Conservation (phyloP, 2,888 invertebrate species). For the Allophyes oxyacanthae region DNA sequence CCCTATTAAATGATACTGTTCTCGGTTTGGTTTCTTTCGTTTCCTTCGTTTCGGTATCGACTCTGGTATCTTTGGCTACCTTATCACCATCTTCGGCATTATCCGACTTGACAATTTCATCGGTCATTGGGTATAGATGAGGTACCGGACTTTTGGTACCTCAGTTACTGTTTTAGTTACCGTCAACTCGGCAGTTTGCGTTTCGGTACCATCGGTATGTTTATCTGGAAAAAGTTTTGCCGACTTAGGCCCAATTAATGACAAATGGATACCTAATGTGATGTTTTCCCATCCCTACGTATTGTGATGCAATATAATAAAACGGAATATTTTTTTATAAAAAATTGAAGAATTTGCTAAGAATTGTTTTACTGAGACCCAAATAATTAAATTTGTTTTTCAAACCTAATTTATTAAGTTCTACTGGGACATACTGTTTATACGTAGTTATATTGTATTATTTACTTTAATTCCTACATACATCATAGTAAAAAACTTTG, state of each 20-base stretch:
- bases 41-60: slow-evolving; percentile 80
- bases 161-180: slow-evolving; percentile 65
- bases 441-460: no score
- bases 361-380: no score
- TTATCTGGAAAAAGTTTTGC: slow-evolving; percentile 78
- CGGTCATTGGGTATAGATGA: slow-evolving; percentile 81
- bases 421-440: no score
- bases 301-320: not conserved
- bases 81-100: slow-evolving; percentile 82
- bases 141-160: slow-evolving; percentile 81
- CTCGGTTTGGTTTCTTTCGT: slow-evolving; percentile 86
- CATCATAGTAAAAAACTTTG: no score
- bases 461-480: no score
- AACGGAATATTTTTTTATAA: no score
- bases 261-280: not conserved
- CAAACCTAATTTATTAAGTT: no score
- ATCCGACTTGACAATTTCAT: slow-evolving; percentile 82
- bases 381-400: no score
- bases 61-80: slow-evolving; percentile 72
- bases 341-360: no score
- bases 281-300: slow-evolving; percentile 8
- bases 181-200: slow-evolving; percentile 69
- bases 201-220: slow-evolving; percentile 80
- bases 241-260: slow-evolving; percentile 36
- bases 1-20: slow-evolving; percentile 96